phyloP scores from a whole-genome alignment of 1,140 invertebrate species.

The Drosophila elegans region DNA sequence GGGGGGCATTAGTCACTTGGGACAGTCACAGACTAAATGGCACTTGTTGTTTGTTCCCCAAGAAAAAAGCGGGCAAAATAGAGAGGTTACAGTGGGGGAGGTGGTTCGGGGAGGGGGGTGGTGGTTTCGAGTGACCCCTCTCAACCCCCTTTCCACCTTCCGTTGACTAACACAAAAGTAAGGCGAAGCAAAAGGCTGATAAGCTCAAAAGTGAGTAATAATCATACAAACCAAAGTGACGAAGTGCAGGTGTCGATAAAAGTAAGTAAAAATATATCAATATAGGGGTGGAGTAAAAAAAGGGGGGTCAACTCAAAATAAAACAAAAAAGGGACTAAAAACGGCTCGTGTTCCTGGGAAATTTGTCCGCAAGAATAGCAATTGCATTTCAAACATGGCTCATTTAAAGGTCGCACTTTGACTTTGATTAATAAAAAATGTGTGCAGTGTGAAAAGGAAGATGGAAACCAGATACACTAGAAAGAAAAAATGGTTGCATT shows the following conservation, averaged over 20 bases:
- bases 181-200: slow-evolving; percentile 43
- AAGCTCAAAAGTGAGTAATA: slow-evolving; percentile 52
- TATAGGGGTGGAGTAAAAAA: background rate
- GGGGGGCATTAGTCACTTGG: slow-evolving; percentile 51
- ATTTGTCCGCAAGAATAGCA: slow-evolving; percentile 20
- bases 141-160: background rate
- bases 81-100: background rate
- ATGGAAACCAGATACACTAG: too few species aligned
- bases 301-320: background rate
- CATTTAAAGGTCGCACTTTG: too few species aligned
- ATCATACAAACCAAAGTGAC: slow-evolving; percentile 17
- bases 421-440: too few species aligned
- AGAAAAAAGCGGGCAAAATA: slow-evolving; percentile 1
- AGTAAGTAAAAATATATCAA: slow-evolving; percentile 1
- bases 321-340: background rate
- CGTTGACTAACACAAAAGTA: slow-evolving; percentile 23
- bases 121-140: background rate
- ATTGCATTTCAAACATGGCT: too few species aligned
- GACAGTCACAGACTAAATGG: slow-evolving; percentile 66
- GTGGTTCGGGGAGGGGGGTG: background rate
- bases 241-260: slow-evolving; percentile 27
- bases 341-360: slow-evolving; percentile 13
- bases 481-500: too few species aligned
- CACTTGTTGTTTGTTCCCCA: slow-evolving; percentile 42
- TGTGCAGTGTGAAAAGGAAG: too few species aligned